Base-by-base conservation (phyloP, 2,797 vertebrate genomes). In the Pipistrellus pygmaeus region DNA sequence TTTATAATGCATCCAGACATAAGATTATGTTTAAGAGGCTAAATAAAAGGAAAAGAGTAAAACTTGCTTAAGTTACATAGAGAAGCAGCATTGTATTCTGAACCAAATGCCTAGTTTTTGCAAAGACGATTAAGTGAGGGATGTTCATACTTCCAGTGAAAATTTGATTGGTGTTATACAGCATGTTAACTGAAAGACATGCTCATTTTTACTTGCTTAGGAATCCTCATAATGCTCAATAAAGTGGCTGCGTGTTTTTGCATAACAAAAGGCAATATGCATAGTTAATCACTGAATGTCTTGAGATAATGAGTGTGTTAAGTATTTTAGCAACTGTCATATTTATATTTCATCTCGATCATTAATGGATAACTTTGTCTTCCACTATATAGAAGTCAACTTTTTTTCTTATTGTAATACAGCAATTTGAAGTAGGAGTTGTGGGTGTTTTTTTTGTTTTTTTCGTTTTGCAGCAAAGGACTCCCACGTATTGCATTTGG, bases 241-340 rank as follows among this genome's bases (percentile, higher is more conserved):
- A 97, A 97, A 98, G 90, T 5, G 60, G 27, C 80, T 97, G 64
- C 44, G 62, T 93, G 95, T 91, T 95, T 98, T 97, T 98, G 73
- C 97, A 21, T 97, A 96, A 96, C 80, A 96, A 96, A 98, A 90
- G 62, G 76, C 44, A 85, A 92, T n/a, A 0, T 88, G 41, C 55
- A 60, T 95, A 93, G 91, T 97, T 97, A 97, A 97, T 97, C 89
- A 93, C 51, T 8, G 71, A 93, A 32, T 94, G 38, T 94, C 95
- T 96, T 96, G 64, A 96, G 55, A 95, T 97, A 96, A 83, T 89
- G 88, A 98, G 15, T 60, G 21, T 2, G 51, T 92, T 93, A 90
- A 55, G 7, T 96, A 88, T 93, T 97, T 97, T 97, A 97, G 44
- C 94, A 93, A 97, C 94, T 97, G 84, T 95, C 97, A 85, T 88